Percentiles rank a stretch among this genome's conserved stretches.
These are phyloP conservation scores for Zaprionus nigranus DNA, from an alignment of 1,140 invertebrate genomes.

Conservation along the genomic window DNA sequence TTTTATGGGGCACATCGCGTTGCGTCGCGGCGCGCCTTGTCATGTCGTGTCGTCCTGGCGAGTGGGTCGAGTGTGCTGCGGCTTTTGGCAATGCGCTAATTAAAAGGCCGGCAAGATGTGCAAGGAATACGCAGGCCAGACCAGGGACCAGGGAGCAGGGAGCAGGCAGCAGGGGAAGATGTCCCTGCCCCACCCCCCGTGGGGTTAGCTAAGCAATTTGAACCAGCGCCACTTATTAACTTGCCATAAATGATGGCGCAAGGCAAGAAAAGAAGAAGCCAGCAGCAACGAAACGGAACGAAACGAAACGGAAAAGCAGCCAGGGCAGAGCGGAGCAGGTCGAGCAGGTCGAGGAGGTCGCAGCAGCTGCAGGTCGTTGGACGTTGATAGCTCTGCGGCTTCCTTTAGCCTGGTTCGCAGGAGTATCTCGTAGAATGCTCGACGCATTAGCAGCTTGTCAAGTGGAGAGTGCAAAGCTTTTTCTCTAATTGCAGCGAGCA, in stretches of 20 bases:
- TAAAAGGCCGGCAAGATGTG: slow-evolving; percentile 54
- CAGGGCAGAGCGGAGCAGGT: slow-evolving; percentile 13
- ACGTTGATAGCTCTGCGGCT: slow-evolving; percentile 55
- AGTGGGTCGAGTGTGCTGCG: slow-evolving; percentile 13
- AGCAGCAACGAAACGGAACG: slow-evolving; percentile 44
- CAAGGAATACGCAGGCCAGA: neutral
- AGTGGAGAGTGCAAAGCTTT: slow-evolving; percentile 60
- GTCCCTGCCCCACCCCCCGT: neutral
- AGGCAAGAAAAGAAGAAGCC: slow-evolving; percentile 30
- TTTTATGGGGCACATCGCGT: slow-evolving; percentile 14
- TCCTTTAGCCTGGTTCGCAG: slow-evolving; percentile 55
- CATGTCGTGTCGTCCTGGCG: slow-evolving; percentile 24
- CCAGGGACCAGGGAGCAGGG: neutral
- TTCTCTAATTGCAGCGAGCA: slow-evolving; percentile 69
- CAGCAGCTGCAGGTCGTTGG: slow-evolving; percentile 47
- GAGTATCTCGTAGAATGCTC: slow-evolving; percentile 24
- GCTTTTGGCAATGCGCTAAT: slow-evolving; percentile 68
- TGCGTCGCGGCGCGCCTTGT: slow-evolving; percentile 3
- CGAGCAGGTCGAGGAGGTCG: slow-evolving; percentile 3
- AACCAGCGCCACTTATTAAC: slow-evolving; percentile 70
- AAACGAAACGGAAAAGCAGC: slow-evolving; percentile 34
- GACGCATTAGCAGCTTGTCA: slow-evolving; percentile 41
- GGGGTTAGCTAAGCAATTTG: slow-evolving; percentile 60
- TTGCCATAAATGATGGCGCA: slow-evolving; percentile 72
- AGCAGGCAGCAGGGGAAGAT: neutral